Conservation (phyloP, 92 coral and sea anemone genomes). For the Montipora capitata region DNA sequence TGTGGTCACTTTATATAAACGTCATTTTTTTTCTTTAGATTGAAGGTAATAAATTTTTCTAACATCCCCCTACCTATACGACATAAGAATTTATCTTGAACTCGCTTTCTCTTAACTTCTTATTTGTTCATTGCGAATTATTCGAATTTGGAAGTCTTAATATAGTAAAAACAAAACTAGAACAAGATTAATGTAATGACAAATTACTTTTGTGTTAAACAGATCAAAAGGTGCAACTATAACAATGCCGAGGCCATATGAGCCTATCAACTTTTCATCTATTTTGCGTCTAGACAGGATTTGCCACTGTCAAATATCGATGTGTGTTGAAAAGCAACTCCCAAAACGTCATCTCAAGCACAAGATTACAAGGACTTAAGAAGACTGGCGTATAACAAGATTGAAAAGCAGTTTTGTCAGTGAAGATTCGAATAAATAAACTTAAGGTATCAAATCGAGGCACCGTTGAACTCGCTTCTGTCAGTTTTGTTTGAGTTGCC, state of each 20-base stretch:
- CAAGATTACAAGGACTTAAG: constrained; percentile 45
- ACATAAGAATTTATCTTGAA: not conserved
- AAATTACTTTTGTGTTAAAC: constrained; percentile 27
- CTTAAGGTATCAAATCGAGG: not conserved
- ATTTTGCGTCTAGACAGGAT: constrained; percentile 26
- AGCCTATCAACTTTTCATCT: constrained; percentile 2
- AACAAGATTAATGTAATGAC: constrained; percentile 1
- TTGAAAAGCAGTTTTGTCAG: not conserved
- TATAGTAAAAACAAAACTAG: not conserved
- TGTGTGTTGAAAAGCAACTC: constrained; percentile 5
- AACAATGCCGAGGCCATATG: constrained; percentile 2
- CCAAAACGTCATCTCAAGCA: constrained; percentile 20
- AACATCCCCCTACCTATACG: too few species aligned
- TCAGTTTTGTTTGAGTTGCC: too few species aligned
- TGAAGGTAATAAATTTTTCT: too few species aligned
- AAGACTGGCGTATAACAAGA: not conserved
- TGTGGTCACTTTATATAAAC: too few species aligned
- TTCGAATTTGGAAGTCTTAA: constrained; percentile 8
- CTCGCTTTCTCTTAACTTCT: not conserved
- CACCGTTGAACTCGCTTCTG: not conserved
- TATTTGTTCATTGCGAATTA: constrained; percentile 17
- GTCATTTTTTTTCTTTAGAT: not conserved
- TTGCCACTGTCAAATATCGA: constrained; percentile 30
- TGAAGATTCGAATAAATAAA: not conserved
- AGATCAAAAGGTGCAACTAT: constrained; percentile 9